Base-by-base conservation (phyloP, 2,113 vertebrate species). In the Crotalus helleri region DNA sequence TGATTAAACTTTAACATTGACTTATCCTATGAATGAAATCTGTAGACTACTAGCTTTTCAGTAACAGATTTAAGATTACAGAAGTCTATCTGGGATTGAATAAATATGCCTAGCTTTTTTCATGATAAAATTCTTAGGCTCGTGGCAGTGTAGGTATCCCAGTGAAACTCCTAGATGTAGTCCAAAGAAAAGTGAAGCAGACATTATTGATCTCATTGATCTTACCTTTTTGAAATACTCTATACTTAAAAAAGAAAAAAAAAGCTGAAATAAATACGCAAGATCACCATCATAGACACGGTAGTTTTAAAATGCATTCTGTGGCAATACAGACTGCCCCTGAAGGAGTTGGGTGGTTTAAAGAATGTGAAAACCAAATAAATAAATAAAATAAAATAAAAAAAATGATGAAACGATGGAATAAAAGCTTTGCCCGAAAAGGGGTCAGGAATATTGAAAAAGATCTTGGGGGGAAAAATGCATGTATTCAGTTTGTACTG, bases 1-100 rank as follows among this genome's bases (percentile, higher is more conserved):
- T 94, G 95, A 95, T 94, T 94, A 90, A 95, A 89, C 53, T 93
- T 23, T 58, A 95, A 92, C 86, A 87, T 5, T 93, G 64, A 94
- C 94, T 96, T 95, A 19, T 92, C 64, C 54, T 89, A 4, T 91
- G 87, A 95, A 92, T 89, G 88, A 96, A 95, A 69, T 92, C 92
- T 92, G 57, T 46, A 87, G 91, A 96, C 69, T 86, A 91, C 94
- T 97, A 15, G 51, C 54, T 95, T 96, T 91, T 89, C 86, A 57
- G 92, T 93, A 95, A 51, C 51, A 89, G 88, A 57, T 6, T 1
- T 44, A 87, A 88, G 33, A 89, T 8, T 91, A 86, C 88, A 26
- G 6, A 92, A 49, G 90, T 91, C 90, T 89, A 81, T 54, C 91
- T 96, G 93, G 94, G 87, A 10, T 92, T 95, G 95, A 94, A 86